Conservation (phyloP, 2,113 vertebrate species). For the Drymodes brunneopygia region DNA sequence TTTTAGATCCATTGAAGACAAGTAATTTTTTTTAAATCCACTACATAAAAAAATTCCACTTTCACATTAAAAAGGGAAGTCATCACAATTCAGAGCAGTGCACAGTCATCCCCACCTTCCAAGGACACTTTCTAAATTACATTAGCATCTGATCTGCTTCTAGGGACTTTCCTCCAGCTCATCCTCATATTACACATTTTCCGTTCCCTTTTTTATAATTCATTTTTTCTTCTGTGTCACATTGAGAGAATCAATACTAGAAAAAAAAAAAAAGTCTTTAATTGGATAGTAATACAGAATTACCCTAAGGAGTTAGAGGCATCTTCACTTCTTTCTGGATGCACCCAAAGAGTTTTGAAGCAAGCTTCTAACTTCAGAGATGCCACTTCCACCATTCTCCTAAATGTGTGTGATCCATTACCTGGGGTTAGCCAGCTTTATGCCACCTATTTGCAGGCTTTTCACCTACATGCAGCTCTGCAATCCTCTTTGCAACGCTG, state of each 20-base stretch:
- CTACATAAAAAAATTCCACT: not conserved
- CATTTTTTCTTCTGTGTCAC: not conserved
- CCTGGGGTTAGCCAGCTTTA: not conserved
- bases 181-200: not conserved
- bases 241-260: not conserved
- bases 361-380: not conserved
- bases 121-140: not conserved
- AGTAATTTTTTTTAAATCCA: not conserved
- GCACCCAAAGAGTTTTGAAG: not conserved
- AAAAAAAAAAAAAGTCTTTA: not conserved
- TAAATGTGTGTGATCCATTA: not conserved
- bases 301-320: not conserved
- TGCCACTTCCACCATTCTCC: not conserved
- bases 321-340: not conserved
- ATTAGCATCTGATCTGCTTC: not conserved
- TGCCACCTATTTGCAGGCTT: not conserved
- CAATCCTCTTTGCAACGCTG: not conserved
- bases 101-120: not conserved
- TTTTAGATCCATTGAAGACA: not conserved
- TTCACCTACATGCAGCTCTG: not conserved
- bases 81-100: not conserved
- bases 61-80: not conserved
- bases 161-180: not conserved
- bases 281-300: not conserved
- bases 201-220: not conserved